A percentile compares a stretch with the other conserved stretches of the same genome.
Evolutionary conservation across 2,113 vertebrate genomes (phyloP).

Genomic region (Tringa solitaria): DNA sequence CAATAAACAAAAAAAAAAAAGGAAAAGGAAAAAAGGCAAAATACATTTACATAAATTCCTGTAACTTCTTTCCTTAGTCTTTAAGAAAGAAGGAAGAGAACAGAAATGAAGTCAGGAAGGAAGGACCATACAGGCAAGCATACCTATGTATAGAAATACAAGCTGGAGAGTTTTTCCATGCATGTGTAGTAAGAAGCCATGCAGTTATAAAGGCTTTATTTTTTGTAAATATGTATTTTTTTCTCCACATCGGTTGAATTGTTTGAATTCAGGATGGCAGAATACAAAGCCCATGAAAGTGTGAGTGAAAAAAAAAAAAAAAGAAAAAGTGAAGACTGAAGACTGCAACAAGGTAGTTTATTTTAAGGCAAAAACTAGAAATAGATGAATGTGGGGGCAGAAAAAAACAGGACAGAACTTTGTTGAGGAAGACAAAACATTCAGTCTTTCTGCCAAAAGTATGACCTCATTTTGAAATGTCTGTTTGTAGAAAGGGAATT

Average conservation of each 20-base stretch:
- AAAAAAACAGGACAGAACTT: neutral
- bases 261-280: neutral
- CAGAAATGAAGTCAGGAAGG: neutral
- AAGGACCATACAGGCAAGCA: neutral
- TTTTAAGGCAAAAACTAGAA: neutral
- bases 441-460: neutral
- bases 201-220: neutral
- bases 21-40: neutral
- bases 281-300: neutral
- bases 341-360: neutral
- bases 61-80: neutral
- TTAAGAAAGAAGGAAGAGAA: neutral
- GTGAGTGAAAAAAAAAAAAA: neutral
- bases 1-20: neutral
- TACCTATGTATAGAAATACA: neutral
- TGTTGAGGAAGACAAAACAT: neutral
- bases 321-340: fast-evolving
- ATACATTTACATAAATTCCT: neutral
- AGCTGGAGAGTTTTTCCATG: neutral
- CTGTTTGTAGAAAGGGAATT: neutral
- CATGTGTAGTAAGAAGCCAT: neutral
- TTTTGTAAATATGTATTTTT: neutral
- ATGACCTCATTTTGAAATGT: neutral
- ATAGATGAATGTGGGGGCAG: neutral
- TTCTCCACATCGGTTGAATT: neutral